Base-by-base conservation (phyloP, 2,113 vertebrate genomes). In the Entelurus aequoreus region DNA sequence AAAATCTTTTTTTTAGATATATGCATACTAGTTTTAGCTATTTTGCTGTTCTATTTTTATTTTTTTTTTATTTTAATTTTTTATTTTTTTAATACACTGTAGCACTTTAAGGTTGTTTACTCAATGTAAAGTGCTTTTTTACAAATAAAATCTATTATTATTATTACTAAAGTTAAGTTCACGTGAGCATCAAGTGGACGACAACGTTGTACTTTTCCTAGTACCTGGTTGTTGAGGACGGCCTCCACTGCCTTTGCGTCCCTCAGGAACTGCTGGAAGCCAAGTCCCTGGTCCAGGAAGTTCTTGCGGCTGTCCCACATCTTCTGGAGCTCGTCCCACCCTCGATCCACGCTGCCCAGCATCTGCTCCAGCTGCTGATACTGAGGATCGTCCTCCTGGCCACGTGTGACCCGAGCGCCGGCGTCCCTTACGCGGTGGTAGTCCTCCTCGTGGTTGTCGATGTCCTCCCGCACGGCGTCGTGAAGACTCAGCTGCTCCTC, bases 151-250 rank as follows among this genome's bases (percentile, higher is more conserved):
- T 19, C 19, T 19, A 19, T 19, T 19, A 19, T 19, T 19, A 19
- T 19, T 19, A 19, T 19, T 19, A n/a, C n/a, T n/a, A n/a, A n/a
- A n/a, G n/a, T n/a, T n/a, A n/a, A n/a, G n/a, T n/a, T n/a, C 6
- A 8, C 40, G 11, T 44, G 42, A 10, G 8, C 42, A 8, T 44
- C 42, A 46, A 12, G 10, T 12, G 42, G 48, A 7, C 7, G 1
- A 49, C 2, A 49, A 49, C 2, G n/a, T 5, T 4, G 21, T 4
- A 1, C 6, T 13, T 36, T 36, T 37, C 12, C 10, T 28, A 2
- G 60, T 81, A 99, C 97, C 95, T 99, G 96, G 71, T 94, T 98
- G 83, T 93, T 91, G 68, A 98, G 92, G 62, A 97, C 92, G 68
- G 92, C 80, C 66, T 95, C 94, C 0, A 89, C 92, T 68, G 97